phyloP scores from a whole-genome alignment of 2,888 invertebrate species.

The Atrina japonica region DNA sequence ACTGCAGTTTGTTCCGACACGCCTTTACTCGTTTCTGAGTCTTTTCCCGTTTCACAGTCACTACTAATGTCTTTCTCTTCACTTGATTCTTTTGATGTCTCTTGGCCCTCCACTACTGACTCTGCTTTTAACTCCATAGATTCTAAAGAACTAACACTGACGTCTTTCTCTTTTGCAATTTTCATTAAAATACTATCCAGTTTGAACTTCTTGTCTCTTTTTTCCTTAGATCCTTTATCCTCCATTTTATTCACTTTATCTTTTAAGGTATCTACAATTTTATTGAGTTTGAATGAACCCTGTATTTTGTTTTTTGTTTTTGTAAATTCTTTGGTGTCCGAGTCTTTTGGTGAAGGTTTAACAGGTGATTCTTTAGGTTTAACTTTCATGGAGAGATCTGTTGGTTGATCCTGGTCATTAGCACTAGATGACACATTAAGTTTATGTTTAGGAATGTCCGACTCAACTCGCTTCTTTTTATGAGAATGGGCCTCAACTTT shows the following conservation, averaged over 20 bases:
- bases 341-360: slow-evolving; percentile 37
- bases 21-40: slow-evolving; percentile 5
- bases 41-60: slow-evolving; percentile 21
- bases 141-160: slow-evolving; percentile 18
- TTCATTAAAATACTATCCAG: slow-evolving; percentile 39
- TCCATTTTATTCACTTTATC: slow-evolving; percentile 73
- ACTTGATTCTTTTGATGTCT: slow-evolving; percentile 3
- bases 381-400: slow-evolving; percentile 71
- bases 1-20: slow-evolving; percentile 1
- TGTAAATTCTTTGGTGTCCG: no score
- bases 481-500: slow-evolving; percentile 32
- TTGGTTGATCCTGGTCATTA: slow-evolving; percentile 63
- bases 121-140: slow-evolving; percentile 1
- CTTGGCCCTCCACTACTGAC: background rate
- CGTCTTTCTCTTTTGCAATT: slow-evolving; percentile 35
- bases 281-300: slow-evolving; percentile 69
- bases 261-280: slow-evolving; percentile 72
- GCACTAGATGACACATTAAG: background rate
- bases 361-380: slow-evolving; percentile 49
- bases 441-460: no score
- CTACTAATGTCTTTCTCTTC: slow-evolving; percentile 6
- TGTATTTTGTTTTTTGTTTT: slow-evolving; percentile 69
- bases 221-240: slow-evolving; percentile 42
- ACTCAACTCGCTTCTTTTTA: slow-evolving; percentile 1
- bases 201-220: slow-evolving; percentile 35